A percentile compares a stretch with the other conserved stretches of the same genome.
phyloP scores from a whole-genome alignment of 2,113 vertebrate genomes.

The Gavialis gangeticus region DNA sequence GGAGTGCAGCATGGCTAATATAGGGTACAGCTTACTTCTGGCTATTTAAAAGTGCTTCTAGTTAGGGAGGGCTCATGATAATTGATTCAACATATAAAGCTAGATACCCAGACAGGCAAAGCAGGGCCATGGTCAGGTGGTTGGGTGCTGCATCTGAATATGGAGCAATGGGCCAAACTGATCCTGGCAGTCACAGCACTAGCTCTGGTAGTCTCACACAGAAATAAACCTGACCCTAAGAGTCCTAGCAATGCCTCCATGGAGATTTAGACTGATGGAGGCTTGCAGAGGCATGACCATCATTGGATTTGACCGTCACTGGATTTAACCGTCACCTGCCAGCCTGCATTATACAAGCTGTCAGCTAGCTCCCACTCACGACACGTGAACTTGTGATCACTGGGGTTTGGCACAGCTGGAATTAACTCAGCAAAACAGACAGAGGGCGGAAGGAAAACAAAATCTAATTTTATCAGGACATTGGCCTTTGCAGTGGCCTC shows the following conservation, averaged over 20 bases:
- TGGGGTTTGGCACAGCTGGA: not conserved
- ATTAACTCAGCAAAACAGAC: not conserved
- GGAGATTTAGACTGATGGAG: constrained; percentile 58
- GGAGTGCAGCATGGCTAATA: not conserved
- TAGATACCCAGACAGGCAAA: fast-evolving
- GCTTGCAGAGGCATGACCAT: constrained; percentile 42
- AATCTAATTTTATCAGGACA: not conserved
- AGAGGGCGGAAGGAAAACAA: not conserved
- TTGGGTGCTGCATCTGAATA: fast-evolving
- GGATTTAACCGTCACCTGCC: constrained; percentile 59
- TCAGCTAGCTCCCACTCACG: not conserved
- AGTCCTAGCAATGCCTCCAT: constrained; percentile 60
- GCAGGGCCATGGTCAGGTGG: fast-evolving
- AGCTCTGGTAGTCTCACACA: not conserved
- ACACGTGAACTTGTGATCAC: not conserved
- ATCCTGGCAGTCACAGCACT: not conserved
- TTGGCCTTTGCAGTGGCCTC: not conserved
- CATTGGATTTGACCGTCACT: constrained; percentile 45
- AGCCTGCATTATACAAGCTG: constrained; percentile 35
- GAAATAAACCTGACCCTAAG: constrained; percentile 58
- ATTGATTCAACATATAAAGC: not conserved
- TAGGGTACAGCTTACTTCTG: not conserved
- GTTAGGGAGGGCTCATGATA: not conserved
- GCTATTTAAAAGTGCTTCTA: not conserved
- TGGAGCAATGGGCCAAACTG: fast-evolving